A percentile compares a stretch with the other conserved stretches of the same genome.
phyloP scores from a whole-genome alignment of 2,797 vertebrate genomes.

The Labroides dimidiatus region DNA sequence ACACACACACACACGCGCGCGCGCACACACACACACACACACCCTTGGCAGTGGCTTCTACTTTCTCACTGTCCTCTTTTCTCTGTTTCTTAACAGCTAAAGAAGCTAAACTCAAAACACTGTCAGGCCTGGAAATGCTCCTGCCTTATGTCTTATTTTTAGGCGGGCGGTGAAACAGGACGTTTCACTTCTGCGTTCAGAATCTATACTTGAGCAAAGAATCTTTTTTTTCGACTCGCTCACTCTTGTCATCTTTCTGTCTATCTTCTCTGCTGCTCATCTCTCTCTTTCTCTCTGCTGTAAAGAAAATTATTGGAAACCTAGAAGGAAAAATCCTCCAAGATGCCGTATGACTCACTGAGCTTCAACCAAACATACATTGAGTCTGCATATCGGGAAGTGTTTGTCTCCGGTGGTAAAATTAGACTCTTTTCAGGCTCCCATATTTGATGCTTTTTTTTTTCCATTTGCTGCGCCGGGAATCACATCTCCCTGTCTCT shows the following conservation, averaged over 20 bases:
- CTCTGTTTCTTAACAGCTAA: constrained; percentile 54
- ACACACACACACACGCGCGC: constrained; percentile 21
- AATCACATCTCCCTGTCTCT: constrained; percentile 38
- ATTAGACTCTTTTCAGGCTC: constrained; percentile 41
- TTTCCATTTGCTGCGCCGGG: constrained; percentile 24
- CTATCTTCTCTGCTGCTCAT: constrained; percentile 25
- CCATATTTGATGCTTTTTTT: constrained; percentile 22
- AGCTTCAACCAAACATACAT: constrained; percentile 19
- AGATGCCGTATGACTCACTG: constrained; percentile 22
- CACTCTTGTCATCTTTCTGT: constrained; percentile 34
- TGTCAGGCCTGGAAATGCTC: constrained; percentile 59
- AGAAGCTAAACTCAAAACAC: constrained; percentile 60
- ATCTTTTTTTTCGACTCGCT: constrained; percentile 6
- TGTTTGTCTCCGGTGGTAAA: constrained; percentile 32
- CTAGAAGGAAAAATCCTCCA: not conserved
- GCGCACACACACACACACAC: constrained; percentile 26
- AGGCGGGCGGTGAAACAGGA: constrained; percentile 53
- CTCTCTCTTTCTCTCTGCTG: constrained; percentile 1
- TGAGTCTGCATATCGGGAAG: constrained; percentile 30
- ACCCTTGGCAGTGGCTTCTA: constrained; percentile 50
- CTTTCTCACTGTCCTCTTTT: constrained; percentile 36
- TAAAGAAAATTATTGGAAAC: constrained; percentile 27
- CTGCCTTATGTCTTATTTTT: constrained; percentile 67
- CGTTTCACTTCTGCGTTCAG: constrained; percentile 52
- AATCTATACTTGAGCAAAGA: constrained; percentile 35